phyloP scores from a whole-genome alignment of 2,113 vertebrate genomes.

The Gallinago media region DNA sequence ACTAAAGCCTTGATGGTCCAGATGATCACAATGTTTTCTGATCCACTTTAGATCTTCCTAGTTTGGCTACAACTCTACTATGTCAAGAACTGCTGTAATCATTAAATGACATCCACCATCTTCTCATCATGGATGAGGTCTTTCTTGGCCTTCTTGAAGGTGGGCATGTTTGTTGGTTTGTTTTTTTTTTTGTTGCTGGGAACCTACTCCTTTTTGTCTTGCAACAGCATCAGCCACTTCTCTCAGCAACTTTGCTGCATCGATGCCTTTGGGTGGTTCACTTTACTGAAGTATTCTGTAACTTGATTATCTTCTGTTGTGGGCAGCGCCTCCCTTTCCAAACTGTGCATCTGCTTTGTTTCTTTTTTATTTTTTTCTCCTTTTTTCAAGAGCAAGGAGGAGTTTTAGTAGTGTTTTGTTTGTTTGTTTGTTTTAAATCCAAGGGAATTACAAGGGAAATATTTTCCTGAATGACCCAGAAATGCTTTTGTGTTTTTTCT shows the following conservation, averaged over 20 bases:
- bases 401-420: neutral
- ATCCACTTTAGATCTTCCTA: neutral
- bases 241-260: neutral
- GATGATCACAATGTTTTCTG: neutral
- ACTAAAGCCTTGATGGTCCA: neutral
- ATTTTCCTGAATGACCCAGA: neutral
- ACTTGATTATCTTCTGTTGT: neutral
- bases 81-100: neutral
- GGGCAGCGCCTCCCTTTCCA: neutral
- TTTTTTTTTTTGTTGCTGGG: neutral
- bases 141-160: neutral
- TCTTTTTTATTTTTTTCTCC: neutral
- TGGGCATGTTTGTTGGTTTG: neutral
- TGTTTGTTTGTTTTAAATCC: neutral
- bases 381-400: neutral
- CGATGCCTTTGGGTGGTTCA: neutral
- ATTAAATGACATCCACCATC: neutral
- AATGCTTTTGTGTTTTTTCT: neutral
- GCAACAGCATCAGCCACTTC: neutral
- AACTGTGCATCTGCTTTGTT: neutral
- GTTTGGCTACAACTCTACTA: neutral
- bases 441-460: neutral
- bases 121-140: neutral
- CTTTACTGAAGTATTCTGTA: neutral
- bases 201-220: neutral